phyloP scores from a whole-genome alignment of 2,888 invertebrate species.

The Apantesis nais region DNA sequence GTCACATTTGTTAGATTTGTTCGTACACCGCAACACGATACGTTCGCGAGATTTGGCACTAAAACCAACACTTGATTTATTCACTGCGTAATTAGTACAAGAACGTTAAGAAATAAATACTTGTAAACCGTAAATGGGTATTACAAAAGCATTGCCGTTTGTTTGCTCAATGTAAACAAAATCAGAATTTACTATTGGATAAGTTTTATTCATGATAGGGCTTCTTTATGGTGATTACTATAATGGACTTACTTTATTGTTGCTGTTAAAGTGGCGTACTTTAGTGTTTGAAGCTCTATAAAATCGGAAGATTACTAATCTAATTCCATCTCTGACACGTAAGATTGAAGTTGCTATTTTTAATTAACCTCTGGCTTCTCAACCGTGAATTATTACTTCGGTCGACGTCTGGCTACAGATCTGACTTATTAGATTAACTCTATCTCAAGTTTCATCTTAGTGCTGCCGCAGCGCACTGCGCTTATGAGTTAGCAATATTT shows the following conservation, averaged over 20 bases:
- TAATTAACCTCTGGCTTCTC: constrained; percentile 84
- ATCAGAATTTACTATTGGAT: constrained; percentile 27
- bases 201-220: constrained; percentile 15
- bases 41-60: constrained; percentile 52
- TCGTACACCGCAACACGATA: constrained; percentile 47
- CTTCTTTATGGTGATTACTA: constrained; percentile 4
- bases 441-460: constrained; percentile 79
- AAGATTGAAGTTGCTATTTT: constrained; percentile 83
- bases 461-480: constrained; percentile 60
- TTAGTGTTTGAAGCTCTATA: constrained; percentile 58
- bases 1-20: constrained; percentile 47
- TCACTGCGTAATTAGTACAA: constrained; percentile 61
- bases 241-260: constrained; percentile 35
- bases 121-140: constrained; percentile 51
- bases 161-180: constrained; percentile 43
- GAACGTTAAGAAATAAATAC: constrained; percentile 61
- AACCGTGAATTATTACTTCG: constrained; percentile 79
- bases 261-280: constrained; percentile 40
- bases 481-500: constrained; percentile 82
- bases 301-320: constrained; percentile 70
- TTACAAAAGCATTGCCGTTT: constrained; percentile 46
- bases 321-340: constrained; percentile 74
- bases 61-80: constrained; percentile 57
- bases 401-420: constrained; percentile 80
- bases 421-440: constrained; percentile 84